Conservation (phyloP, 1,140 invertebrate species). For the Scaptodrosophila lebanonensis region DNA sequence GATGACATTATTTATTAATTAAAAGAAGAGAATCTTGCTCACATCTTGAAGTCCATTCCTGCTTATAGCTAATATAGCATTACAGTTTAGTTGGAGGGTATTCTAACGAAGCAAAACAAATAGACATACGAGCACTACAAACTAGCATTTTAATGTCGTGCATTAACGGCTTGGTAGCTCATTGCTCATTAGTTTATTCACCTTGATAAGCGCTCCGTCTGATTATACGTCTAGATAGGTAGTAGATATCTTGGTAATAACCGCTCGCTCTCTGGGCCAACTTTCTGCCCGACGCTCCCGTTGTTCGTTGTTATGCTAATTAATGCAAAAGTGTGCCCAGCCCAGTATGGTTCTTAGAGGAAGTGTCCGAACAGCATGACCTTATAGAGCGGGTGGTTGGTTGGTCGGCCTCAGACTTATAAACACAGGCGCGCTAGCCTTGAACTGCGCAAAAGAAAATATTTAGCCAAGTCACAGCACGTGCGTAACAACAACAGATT, state of each 20-base stretch:
- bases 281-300: slow-evolving; percentile 17
- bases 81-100: no score
- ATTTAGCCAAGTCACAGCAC: slow-evolving; percentile 36
- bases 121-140: no score
- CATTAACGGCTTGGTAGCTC: slow-evolving; percentile 51
- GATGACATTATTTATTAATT: no score
- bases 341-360: slow-evolving; percentile 44
- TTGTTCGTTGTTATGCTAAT: slow-evolving; percentile 62
- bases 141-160: slow-evolving; percentile 10
- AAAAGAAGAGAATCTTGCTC: no score
- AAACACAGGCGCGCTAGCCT: no score
- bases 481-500: slow-evolving; percentile 47
- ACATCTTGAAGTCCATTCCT: no score
- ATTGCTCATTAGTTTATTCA: slow-evolving; percentile 68
- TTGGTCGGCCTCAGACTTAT: slow-evolving; percentile 15
- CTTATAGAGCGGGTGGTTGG: slow-evolving; percentile 28
- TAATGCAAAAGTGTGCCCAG: slow-evolving; percentile 64
- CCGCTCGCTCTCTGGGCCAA: slow-evolving; percentile 7
- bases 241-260: no score
- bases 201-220: slow-evolving; percentile 50
- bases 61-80: no score
- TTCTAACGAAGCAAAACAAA: no score
- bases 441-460: slow-evolving; percentile 12
- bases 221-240: no score
- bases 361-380: slow-evolving; percentile 49